Conservation (phyloP, 2,113 vertebrate species). For the Heterotilapia buettikoferi region DNA sequence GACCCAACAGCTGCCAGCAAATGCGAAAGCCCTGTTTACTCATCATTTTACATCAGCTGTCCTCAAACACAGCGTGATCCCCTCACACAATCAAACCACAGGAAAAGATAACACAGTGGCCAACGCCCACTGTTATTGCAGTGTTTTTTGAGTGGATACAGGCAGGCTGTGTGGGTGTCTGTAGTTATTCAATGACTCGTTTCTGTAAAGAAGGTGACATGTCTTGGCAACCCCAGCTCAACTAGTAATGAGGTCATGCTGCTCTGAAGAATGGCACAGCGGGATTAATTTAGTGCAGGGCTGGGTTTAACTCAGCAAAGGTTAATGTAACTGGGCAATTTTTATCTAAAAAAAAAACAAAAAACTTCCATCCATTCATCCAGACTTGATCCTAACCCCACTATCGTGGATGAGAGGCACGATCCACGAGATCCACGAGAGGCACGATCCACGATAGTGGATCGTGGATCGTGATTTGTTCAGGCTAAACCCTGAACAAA, state of each 20-base stretch:
- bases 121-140: not conserved
- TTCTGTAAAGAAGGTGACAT: constrained; percentile 7
- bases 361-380: not conserved
- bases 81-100: not conserved
- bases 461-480: too few relatives aligned
- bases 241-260: constrained; percentile 21
- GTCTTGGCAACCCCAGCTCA: constrained; percentile 23
- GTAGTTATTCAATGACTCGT: not conserved
- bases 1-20: constrained; percentile 16
- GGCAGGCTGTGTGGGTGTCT: not conserved
- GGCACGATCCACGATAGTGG: too few relatives aligned
- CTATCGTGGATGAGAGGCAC: not conserved
- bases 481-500: not conserved
- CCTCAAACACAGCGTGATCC: constrained; percentile 43
- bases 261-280: not conserved
- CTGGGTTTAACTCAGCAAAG: not conserved
- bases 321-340: not conserved
- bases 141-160: not conserved
- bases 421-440: too few relatives aligned
- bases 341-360: not conserved
- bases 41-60: constrained; percentile 39
- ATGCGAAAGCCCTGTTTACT: constrained; percentile 39
- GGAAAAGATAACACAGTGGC: not conserved
- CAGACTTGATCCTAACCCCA: not conserved
- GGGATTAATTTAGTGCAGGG: not conserved